Percentiles rank a stretch among this genome's conserved stretches.
Conservation (phyloP, 1,140 invertebrate genomes). For the Drosophila elegans region DNA sequence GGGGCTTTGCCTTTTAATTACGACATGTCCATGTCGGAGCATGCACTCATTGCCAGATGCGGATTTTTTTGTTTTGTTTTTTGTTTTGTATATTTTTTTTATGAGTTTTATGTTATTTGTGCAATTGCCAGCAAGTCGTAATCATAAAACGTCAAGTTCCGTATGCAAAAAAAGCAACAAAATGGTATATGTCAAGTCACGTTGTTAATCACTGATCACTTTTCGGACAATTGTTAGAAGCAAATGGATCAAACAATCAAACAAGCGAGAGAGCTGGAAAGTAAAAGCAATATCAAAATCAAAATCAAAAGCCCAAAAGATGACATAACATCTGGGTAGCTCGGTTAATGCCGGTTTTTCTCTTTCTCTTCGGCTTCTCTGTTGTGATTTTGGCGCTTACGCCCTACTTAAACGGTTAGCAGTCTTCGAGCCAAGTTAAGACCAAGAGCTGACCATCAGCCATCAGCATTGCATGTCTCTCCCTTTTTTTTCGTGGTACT, state of each 20-base stretch:
- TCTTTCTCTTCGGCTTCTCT: slow-evolving; percentile 17
- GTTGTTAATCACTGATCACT: slow-evolving; percentile 28
- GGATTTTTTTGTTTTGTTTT: slow-evolving; percentile 6
- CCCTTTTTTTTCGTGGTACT: not conserved
- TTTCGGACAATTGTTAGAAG: slow-evolving; percentile 42
- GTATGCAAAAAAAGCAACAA: slow-evolving; percentile 33
- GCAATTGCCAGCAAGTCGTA: slow-evolving; percentile 33
- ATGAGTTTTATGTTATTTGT: slow-evolving; percentile 45
- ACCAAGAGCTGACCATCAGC: slow-evolving; percentile 16
- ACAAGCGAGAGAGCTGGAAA: slow-evolving; percentile 21
- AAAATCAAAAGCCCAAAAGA: slow-evolving; percentile 10
- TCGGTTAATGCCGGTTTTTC: slow-evolving; percentile 31
- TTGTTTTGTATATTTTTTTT: slow-evolving; percentile 25
- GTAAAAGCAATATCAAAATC: slow-evolving; percentile 23
- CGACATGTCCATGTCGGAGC: slow-evolving; percentile 41
- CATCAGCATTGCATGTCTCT: slow-evolving; percentile 48
- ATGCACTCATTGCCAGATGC: slow-evolving; percentile 49
- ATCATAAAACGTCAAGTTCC: slow-evolving; percentile 16
- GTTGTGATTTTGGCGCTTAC: slow-evolving; percentile 50
- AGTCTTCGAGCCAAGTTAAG: slow-evolving; percentile 21
- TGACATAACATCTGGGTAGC: slow-evolving; percentile 36
- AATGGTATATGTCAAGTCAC: slow-evolving; percentile 35
- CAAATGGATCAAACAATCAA: slow-evolving; percentile 36
- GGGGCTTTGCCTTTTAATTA: slow-evolving; percentile 38
- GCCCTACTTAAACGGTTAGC: slow-evolving; percentile 50